Base-by-base conservation (phyloP, 2,113 vertebrate species). In the Gobio gobio region DNA sequence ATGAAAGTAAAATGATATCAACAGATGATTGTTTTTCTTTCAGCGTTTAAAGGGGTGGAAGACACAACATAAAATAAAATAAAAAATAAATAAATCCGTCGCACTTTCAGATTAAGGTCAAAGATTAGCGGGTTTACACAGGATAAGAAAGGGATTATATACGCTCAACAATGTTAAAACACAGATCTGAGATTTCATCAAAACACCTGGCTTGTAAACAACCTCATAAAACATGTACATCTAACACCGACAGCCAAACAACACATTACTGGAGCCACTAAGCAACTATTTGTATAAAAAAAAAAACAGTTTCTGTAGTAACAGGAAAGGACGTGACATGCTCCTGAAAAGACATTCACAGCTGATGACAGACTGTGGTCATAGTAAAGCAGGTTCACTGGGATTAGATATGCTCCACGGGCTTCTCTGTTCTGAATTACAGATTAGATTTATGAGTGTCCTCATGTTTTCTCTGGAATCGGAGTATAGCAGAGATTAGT, bases 131-230 rank as follows among this genome's bases (percentile, higher is more conserved):
- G 90, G 90, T 76, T 94, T 94, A 94, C 91, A 91, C 73, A 73
- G 92, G 93, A 94, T 94, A 93, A 94, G 92, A 93, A 94, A 86
- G 75, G 91, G 94, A 95, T 94, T 95, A 94, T 93, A 92, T 86
- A 88, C 89, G 92, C 90, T 94, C 90, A 92, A 89, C 92, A 87
- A 93, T 94, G 93, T 94, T 92, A 92, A 93, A 94, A 94, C 92
- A 94, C 91, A 92, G 91, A 93, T 94, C 91, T 92, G 84, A 92
- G 90, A 88, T 89, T 87, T 87, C 88, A 85, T 81, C 63, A 72
- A 89, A 68, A 90, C 49, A 59, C 84, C 73, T 76, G 68, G n/a
- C 61, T 74, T 70, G 89, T 91, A 91, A 93, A 93, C 91, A 94
- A 88, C 91, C 86, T 91, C 89, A 90, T 85, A 82, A 72, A 64